Evolutionary conservation across 2,113 vertebrate genomes (phyloP).

Genomic region (Xenus cinereus): DNA sequence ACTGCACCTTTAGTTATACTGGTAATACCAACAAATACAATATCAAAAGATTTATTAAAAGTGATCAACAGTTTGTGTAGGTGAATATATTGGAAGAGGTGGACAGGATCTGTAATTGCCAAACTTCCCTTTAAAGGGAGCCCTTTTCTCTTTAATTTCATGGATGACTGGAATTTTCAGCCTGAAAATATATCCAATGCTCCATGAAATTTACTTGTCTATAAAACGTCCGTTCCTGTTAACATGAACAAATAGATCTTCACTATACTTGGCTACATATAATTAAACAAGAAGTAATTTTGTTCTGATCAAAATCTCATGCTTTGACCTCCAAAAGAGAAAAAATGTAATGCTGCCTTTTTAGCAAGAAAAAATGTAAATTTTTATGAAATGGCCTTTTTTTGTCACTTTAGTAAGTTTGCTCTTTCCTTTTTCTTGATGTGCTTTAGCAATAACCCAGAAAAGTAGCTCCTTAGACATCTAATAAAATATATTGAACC

Average conservation of each 20-base stretch:
- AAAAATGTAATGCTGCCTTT: not conserved
- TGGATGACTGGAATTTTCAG: constrained; percentile 62
- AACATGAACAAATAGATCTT: constrained; percentile 58
- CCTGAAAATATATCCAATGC: constrained; percentile 53
- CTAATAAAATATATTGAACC: constrained; percentile 25
- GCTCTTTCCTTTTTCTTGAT: not conserved
- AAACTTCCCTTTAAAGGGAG: not conserved
- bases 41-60: not conserved
- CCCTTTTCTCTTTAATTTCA: constrained; percentile 68
- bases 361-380: not conserved
- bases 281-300: constrained; percentile 57
- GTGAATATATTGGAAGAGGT: not conserved
- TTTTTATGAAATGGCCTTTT: not conserved
- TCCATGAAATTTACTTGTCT: constrained; percentile 70
- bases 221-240: constrained; percentile 61
- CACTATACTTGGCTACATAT: constrained; percentile 36
- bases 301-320: constrained; percentile 5
- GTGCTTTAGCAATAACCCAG: not conserved
- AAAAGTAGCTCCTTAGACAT: not conserved
- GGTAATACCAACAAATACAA: not conserved
- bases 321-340: not conserved
- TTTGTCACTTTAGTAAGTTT: not conserved
- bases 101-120: constrained; percentile 1
- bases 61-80: not conserved
- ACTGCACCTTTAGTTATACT: not conserved